Evolutionary conservation across 1,140 invertebrate species (phyloP).

Genomic region (Chironomus striatipennis): DNA sequence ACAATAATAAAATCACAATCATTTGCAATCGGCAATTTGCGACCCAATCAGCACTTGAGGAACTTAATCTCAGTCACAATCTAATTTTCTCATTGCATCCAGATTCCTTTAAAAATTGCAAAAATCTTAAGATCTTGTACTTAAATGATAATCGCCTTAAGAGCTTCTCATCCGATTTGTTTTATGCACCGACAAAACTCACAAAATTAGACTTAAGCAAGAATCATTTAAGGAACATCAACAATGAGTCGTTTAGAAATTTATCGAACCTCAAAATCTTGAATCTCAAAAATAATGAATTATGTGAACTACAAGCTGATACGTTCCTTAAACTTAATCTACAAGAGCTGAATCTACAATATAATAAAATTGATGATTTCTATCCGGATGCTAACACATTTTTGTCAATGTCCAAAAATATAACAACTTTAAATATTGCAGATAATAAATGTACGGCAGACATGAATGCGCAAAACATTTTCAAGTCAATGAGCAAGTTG

Average conservation of each 20-base stretch:
- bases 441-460: constrained; percentile 2
- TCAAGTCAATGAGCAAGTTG: background rate
- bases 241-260: background rate
- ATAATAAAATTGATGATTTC: background rate
- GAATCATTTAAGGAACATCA: constrained; percentile 16
- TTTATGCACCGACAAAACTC: background rate
- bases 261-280: background rate
- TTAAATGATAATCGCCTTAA: background rate
- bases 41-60: background rate
- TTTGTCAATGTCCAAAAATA: background rate
- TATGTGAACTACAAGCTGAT: background rate
- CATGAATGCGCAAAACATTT: background rate
- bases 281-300: background rate
- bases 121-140: background rate
- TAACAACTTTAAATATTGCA: background rate
- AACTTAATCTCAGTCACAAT: background rate
- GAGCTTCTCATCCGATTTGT: background rate
- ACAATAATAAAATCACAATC: background rate
- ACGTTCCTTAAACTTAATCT: background rate
- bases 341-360: background rate
- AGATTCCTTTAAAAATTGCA: background rate
- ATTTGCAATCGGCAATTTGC: background rate
- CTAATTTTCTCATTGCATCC: background rate
- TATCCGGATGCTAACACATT: background rate
- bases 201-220: background rate